Conservation (phyloP, 2,113 vertebrate species). For the Poicephalus meyeri region DNA sequence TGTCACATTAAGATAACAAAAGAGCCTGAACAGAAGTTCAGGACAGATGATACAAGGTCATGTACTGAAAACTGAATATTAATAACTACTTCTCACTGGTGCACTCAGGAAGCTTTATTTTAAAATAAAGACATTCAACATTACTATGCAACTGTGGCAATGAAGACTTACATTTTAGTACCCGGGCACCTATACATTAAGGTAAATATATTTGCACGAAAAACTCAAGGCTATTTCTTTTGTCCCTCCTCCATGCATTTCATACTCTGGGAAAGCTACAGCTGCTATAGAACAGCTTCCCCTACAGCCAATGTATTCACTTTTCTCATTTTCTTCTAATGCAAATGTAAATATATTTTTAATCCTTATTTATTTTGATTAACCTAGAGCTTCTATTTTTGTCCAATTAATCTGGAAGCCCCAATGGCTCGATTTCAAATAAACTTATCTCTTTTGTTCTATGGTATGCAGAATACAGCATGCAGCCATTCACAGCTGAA, state of each 20-base stretch:
- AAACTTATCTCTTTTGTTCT: background rate
- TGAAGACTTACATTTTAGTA: background rate
- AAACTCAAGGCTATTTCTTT: background rate
- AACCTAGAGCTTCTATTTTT: background rate
- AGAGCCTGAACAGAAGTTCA: background rate
- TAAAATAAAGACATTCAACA: background rate
- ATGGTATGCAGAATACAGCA: background rate
- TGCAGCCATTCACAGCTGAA: background rate
- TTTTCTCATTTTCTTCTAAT: background rate
- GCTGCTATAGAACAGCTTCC: background rate
- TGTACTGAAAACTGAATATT: background rate
- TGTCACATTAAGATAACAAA: background rate
- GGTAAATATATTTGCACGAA: background rate
- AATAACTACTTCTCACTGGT: background rate
- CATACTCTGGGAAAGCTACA: background rate
- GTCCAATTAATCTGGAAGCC: background rate
- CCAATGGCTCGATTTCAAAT: background rate
- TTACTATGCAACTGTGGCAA: background rate
- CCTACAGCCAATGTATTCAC: background rate
- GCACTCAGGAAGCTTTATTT: background rate
- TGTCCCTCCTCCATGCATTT: background rate
- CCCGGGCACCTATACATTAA: too few species aligned
- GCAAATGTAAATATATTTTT: background rate
- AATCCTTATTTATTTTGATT: background rate
- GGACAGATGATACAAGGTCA: background rate